Evolutionary conservation across 2,113 vertebrate species (phyloP).

Genomic region (Sylvia atricapilla): DNA sequence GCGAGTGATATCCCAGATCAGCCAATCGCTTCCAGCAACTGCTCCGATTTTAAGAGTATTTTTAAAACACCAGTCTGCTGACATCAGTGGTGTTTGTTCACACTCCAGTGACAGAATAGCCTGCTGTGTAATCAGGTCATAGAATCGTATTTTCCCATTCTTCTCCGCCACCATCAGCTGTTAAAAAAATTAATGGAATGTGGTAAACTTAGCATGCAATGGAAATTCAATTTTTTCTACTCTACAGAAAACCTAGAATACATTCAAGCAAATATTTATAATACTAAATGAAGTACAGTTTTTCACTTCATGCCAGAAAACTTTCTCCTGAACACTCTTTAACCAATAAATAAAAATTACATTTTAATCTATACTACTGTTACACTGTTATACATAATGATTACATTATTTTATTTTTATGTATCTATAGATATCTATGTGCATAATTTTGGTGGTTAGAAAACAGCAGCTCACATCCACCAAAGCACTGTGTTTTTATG

Average conservation of each 20-base stretch:
- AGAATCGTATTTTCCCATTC: slow-evolving; percentile 91
- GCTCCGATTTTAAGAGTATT: slow-evolving; percentile 95
- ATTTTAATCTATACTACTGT: neutral
- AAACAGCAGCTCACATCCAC: neutral
- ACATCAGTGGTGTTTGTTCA: slow-evolving; percentile 87
- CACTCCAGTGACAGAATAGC: slow-evolving; percentile 93
- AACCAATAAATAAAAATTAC: neutral
- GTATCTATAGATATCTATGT: neutral
- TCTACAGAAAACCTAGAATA: neutral
- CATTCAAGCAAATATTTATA: neutral
- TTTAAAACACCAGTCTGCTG: slow-evolving; percentile 93
- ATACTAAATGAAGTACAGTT: neutral
- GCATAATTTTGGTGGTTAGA: neutral
- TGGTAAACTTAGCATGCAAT: neutral
- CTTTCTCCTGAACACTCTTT: neutral
- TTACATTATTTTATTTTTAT: neutral
- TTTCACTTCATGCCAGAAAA: neutral
- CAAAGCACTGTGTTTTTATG: neutral
- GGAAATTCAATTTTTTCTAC: neutral
- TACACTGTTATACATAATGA: neutral
- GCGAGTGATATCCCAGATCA: slow-evolving; percentile 93
- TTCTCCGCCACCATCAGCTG: slow-evolving; percentile 98
- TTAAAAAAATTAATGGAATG: neutral
- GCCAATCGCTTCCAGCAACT: slow-evolving; percentile 92
- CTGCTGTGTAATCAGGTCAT: slow-evolving; percentile 89